Percentiles rank a stretch among this genome's conserved stretches.
phyloP scores from a whole-genome alignment of 2,888 invertebrate species.

The Megamerina dolium region DNA sequence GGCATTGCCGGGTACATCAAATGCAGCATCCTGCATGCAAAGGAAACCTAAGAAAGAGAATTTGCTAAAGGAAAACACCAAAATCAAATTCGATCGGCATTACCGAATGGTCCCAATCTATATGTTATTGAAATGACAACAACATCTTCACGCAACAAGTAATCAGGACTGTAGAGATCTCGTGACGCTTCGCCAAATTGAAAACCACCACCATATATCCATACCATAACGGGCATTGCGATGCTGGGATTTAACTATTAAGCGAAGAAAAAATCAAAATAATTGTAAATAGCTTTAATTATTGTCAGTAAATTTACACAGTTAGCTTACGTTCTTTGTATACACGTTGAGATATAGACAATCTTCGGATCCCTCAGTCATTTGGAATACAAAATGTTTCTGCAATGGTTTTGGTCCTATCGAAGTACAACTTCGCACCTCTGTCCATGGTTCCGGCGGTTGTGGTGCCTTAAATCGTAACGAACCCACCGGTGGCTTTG shows the following conservation, averaged over 20 bases:
- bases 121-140: slow-evolving; percentile 52
- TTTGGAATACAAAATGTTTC: slow-evolving; percentile 43
- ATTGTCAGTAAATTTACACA: not conserved
- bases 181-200: slow-evolving; percentile 49
- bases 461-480: slow-evolving; percentile 49
- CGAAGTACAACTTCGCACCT: slow-evolving; percentile 48
- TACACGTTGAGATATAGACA: slow-evolving; percentile 53
- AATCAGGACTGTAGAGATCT: slow-evolving; percentile 50
- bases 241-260: slow-evolving; percentile 38
- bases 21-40: slow-evolving; percentile 49
- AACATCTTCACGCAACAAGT: slow-evolving; percentile 50
- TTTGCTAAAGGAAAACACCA: not conserved
- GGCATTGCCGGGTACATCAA: slow-evolving; percentile 53
- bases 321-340: slow-evolving; percentile 41
- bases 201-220: slow-evolving; percentile 54
- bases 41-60: slow-evolving; percentile 47
- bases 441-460: slow-evolving; percentile 49
- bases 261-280: not conserved
- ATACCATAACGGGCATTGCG: slow-evolving; percentile 51
- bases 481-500: slow-evolving; percentile 44
- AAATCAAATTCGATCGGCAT: not conserved
- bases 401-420: slow-evolving; percentile 46
- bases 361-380: slow-evolving; percentile 53
- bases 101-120: slow-evolving; percentile 50
- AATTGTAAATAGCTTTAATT: too few species aligned